Evolutionary conservation across 2,113 vertebrate genomes (phyloP).

Genomic region (Theropithecus gelada): DNA sequence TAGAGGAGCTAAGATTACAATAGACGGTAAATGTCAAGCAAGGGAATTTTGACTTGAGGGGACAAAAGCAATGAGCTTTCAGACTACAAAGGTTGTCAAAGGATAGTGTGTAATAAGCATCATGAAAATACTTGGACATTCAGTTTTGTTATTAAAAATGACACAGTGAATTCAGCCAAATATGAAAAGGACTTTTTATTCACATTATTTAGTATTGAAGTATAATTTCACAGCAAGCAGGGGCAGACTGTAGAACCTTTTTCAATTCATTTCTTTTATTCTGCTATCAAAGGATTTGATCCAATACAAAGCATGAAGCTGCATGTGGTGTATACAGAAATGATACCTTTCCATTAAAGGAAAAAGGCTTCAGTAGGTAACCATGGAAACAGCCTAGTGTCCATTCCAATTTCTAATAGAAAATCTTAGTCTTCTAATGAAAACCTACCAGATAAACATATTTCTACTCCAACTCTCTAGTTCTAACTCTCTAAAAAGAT

Average conservation of each 20-base stretch:
- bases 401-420: constrained; percentile 48
- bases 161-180: constrained; percentile 4
- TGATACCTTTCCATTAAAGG: constrained; percentile 47
- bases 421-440: constrained; percentile 33
- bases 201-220: constrained; percentile 38
- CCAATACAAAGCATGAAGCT: constrained; percentile 30
- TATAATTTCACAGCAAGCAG: constrained; percentile 55
- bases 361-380: constrained; percentile 35
- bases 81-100: background rate
- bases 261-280: constrained; percentile 60
- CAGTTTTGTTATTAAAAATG: constrained; percentile 60
- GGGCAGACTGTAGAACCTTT: background rate
- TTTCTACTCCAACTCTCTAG: background rate
- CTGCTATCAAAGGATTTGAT: constrained; percentile 51
- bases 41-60: background rate
- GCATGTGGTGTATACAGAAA: constrained; percentile 60
- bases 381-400: constrained; percentile 46
- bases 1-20: background rate
- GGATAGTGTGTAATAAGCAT: background rate
- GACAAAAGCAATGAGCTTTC: background rate
- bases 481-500: background rate
- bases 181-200: constrained; percentile 44
- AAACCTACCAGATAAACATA: constrained; percentile 14
- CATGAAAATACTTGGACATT: constrained; percentile 35
- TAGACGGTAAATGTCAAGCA: constrained; percentile 24